Evolutionary conservation across 2,888 invertebrate genomes (phyloP), one percentile per base, ranked within the genome.

Genomic region (Thyatira batis): DNA sequence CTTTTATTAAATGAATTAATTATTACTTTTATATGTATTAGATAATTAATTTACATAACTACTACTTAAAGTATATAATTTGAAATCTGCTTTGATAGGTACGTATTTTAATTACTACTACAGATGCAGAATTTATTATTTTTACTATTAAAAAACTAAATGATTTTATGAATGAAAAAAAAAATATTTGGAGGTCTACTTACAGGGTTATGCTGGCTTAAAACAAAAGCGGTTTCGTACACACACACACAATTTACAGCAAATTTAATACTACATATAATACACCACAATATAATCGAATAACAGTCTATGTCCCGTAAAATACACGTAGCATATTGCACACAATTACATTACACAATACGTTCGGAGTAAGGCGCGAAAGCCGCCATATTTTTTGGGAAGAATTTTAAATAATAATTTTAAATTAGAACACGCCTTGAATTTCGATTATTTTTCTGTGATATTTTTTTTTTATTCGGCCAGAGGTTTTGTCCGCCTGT

Each of bases 401-500:
- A 48, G 2, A 48, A 27, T 27, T 6, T 48, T 20, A 48, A 48
- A 23, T 25, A n/a, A 10, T 21, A 58, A 62, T 63, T 63, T 50
- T 50, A 65, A 62, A 63, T 55, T 53, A 30, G 70, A 61, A 69
- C 65, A 71, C 71, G 68, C 69, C 71, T 73, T 39, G 39, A 39
- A 17, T 17, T 60, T 61, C 63, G 60, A 63, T 57, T 61, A 50
- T 67, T 58, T 70, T 68, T 67, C 71, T 73, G 71, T 65, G 64
- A 65, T 65, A 69, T 57, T 66, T 61, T 58, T 71, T 75, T 67
- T 73, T 71, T 63, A 59, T 60, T 60, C 52, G 52, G 57, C 62
- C 61, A 51, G 57, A 67, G 73, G 76, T 73, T 74, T 71, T 67
- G 67, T 56, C 69, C 66, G 65, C 60, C 58, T 61, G 65, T 66